These are phyloP conservation scores for Smittia aterrima DNA, from an alignment of 2,888 invertebrate genomes.

Conservation along the genomic window DNA sequence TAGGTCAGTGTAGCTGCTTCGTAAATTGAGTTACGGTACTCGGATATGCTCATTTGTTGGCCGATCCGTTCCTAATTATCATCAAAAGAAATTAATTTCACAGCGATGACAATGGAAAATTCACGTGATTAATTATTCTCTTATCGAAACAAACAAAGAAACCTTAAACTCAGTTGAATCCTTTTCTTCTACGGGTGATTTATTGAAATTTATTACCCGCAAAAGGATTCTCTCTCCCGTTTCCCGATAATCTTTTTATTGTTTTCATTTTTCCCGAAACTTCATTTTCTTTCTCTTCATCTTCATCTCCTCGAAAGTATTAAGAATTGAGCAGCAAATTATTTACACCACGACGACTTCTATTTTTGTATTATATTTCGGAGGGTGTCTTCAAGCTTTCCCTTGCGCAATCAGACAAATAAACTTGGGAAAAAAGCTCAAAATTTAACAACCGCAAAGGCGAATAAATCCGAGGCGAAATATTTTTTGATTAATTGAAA, in stretches of 20 bases:
- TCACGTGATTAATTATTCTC: slow-evolving; percentile 1
- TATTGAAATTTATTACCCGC: slow-evolving; percentile 1
- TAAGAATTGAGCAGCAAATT: too few species aligned
- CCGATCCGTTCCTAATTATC: background rate
- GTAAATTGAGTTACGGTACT: background rate
- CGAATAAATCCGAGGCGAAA: too few species aligned
- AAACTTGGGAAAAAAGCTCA: too few species aligned
- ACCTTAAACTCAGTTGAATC: background rate
- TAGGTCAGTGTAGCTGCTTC: background rate
- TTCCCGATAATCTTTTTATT: background rate
- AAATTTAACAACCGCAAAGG: too few species aligned
- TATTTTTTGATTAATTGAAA: too few species aligned
- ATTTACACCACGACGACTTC: too few species aligned
- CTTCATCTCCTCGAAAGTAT: too few species aligned
- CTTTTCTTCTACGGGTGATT: slow-evolving; percentile 1
- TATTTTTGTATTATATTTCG: too few species aligned
- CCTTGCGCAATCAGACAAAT: too few species aligned
- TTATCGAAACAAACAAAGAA: background rate
- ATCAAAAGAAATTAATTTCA: background rate
- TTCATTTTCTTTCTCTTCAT: too few species aligned
- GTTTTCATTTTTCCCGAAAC: background rate
- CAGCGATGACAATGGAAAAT: background rate
- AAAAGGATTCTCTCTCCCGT: background rate
- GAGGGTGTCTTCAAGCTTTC: too few species aligned
- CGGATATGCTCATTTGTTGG: background rate